Evolutionary conservation across 2,113 vertebrate genomes (phyloP).

Genomic region (Eonycteris spelaea): DNA sequence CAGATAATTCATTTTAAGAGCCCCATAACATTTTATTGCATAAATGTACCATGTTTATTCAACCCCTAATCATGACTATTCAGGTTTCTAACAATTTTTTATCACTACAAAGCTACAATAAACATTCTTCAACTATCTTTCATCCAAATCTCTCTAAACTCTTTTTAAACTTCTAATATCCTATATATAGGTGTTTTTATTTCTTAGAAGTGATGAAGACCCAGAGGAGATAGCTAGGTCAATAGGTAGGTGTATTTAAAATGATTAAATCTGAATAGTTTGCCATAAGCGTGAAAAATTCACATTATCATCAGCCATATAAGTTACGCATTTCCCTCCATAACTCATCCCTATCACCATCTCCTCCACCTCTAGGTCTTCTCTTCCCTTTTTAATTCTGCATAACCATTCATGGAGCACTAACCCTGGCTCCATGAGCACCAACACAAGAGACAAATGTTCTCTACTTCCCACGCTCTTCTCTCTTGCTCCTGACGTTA

Average conservation of each 20-base stretch:
- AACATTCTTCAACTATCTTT: neutral
- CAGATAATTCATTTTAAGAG: neutral
- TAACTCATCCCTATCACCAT: neutral
- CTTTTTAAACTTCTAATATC: neutral
- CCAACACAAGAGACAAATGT: no score
- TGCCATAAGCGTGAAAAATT: neutral
- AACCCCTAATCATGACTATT: neutral
- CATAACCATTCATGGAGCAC: neutral
- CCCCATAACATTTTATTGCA: neutral
- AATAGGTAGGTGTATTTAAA: neutral
- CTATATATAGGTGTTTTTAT: neutral
- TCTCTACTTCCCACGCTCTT: neutral
- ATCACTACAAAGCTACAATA: neutral
- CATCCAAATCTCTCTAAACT: neutral
- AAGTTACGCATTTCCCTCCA: neutral
- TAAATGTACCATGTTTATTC: neutral
- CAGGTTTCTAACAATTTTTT: neutral
- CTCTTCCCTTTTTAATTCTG: neutral
- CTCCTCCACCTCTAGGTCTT: neutral
- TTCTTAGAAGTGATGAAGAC: neutral
- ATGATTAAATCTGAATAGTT: neutral
- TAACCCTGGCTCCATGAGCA: neutral
- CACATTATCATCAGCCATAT: neutral
- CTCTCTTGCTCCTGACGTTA: neutral
- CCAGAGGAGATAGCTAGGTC: neutral